Percentiles rank a stretch among this genome's conserved stretches.
Conservation (phyloP, 2,888 invertebrate genomes). For the Drosophila seclusa region DNA sequence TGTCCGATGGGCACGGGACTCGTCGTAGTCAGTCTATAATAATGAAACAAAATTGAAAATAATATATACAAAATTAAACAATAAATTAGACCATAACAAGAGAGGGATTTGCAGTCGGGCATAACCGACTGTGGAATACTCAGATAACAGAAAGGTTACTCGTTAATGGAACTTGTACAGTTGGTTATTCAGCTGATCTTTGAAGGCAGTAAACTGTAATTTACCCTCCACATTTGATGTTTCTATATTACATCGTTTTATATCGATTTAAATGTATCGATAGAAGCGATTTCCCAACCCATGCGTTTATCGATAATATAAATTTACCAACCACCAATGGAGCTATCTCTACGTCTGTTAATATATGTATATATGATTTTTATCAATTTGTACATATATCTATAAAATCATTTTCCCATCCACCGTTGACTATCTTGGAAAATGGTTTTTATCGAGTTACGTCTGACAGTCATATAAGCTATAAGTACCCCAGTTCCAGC, state of each 20-base stretch:
- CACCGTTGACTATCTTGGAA: not conserved
- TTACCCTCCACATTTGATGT: not conserved
- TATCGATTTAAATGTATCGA: not conserved
- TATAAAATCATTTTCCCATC: not conserved
- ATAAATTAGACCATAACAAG: slow-evolving; percentile 4
- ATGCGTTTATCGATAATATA: not conserved
- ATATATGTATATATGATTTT: too few species aligned
- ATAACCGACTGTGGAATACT: not conserved
- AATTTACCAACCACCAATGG: not conserved
- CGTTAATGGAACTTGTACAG: not conserved
- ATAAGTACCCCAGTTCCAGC: not conserved
- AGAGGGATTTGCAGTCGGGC: not conserved
- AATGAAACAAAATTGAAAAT: slow-evolving; percentile 49
- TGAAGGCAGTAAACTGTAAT: not conserved
- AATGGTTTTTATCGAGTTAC: not conserved
- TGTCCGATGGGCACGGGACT: slow-evolving; percentile 82
- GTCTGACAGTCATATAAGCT: not conserved
- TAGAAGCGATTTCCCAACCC: not conserved
- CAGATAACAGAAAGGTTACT: not conserved
- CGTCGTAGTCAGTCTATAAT: slow-evolving; percentile 82
- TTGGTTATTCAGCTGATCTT: not conserved
- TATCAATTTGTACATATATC: not conserved
- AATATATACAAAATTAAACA: slow-evolving; percentile 39
- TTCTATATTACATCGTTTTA: not conserved
- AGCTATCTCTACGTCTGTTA: too few species aligned